phyloP scores from a whole-genome alignment of 2,888 invertebrate genomes.

The Lithodes maja region DNA sequence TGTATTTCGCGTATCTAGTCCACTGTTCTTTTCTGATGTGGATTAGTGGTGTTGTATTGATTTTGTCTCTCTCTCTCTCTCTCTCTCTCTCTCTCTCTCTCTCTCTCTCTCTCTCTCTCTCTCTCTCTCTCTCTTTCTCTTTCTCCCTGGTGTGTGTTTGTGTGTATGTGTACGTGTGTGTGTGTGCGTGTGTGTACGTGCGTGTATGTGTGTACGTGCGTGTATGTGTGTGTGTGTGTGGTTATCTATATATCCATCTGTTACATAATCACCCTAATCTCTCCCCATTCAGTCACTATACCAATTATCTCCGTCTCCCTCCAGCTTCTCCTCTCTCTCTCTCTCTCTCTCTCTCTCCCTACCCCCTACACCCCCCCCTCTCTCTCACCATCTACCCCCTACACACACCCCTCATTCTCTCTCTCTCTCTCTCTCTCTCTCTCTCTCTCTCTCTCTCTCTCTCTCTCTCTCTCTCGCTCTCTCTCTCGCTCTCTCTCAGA shows the following conservation, averaged over 20 bases:
- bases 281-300: background rate
- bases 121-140: background rate
- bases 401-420: no score
- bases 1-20: no score
- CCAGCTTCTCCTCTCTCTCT: background rate
- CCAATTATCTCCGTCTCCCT: background rate
- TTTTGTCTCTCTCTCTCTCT: background rate
- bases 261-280: background rate
- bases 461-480: no score
- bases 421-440: no score
- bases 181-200: background rate
- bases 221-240: background rate
- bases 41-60: background rate
- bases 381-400: no score
- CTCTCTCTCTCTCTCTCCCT: background rate
- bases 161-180: background rate
- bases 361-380: background rate
- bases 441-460: no score
- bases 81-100: background rate
- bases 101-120: constrained; percentile 2
- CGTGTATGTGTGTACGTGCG: background rate
- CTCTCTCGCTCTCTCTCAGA: background rate
- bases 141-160: background rate
- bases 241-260: no score
- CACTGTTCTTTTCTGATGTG: no score